Evolutionary conservation across 2,797 vertebrate species (phyloP).

Genomic region (Buphagus erythrorhynchus): DNA sequence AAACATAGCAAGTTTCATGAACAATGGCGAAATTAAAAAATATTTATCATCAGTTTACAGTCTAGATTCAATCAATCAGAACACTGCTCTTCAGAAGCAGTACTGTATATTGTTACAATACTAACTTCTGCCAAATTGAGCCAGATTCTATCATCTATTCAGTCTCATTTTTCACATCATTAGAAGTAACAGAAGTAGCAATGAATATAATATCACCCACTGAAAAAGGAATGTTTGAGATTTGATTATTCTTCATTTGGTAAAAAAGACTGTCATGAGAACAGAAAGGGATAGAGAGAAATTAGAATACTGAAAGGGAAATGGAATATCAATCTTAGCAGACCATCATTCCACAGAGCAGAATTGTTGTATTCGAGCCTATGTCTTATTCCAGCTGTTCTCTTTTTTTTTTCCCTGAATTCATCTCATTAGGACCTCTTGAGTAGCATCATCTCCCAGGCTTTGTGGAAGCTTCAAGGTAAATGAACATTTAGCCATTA

Average conservation of each 20-base stretch:
- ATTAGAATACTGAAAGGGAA: slow-evolving; percentile 8
- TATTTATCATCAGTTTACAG: neutral
- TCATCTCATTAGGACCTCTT: neutral
- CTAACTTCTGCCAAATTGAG: neutral
- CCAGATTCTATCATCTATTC: neutral
- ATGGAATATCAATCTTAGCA: neutral
- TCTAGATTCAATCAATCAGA: neutral
- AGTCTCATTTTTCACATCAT: neutral
- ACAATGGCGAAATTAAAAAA: neutral
- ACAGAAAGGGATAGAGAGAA: neutral
- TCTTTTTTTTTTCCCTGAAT: neutral
- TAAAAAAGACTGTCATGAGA: neutral
- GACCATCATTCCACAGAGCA: neutral
- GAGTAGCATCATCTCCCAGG: neutral
- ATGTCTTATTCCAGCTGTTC: neutral
- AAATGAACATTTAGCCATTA: neutral
- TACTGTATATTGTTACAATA: neutral
- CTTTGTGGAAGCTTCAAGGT: neutral
- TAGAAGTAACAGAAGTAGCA: neutral
- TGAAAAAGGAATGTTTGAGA: neutral
- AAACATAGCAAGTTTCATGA: neutral
- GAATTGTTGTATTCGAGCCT: neutral
- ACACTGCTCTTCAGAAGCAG: neutral
- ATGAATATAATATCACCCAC: neutral
- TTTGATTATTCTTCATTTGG: neutral